These are phyloP conservation scores for Tiliqua scincoides DNA, from an alignment of 2,113 vertebrate species.

Conservation along the genomic window DNA sequence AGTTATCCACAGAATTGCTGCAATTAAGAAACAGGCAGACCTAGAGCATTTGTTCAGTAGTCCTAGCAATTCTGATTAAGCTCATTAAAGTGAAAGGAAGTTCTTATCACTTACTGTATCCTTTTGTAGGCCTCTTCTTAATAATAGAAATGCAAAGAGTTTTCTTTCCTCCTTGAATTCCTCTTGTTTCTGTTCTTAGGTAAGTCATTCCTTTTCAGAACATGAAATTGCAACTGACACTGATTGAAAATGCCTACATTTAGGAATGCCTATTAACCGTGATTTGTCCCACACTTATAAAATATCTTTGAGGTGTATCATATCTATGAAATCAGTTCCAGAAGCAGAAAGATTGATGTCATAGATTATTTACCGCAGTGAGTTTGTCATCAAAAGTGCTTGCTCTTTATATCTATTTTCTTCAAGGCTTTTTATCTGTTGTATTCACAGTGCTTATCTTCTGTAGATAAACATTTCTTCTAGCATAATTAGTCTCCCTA, in stretches of 20 bases:
- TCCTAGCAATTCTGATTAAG: conserved; percentile 36
- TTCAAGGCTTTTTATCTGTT: conserved; percentile 3
- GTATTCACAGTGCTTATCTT: neutral
- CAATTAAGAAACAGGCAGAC: conserved; percentile 33
- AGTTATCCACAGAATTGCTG: neutral
- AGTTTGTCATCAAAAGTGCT: conserved; percentile 44
- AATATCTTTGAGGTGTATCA: conserved; percentile 62
- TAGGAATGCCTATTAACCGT: conserved; percentile 54
- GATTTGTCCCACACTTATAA: conserved; percentile 66
- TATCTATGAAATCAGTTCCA: conserved; percentile 58
- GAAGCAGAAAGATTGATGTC: conserved; percentile 62
- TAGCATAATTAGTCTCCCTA: neutral
- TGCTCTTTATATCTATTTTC: conserved; percentile 43
- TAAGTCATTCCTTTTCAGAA: conserved; percentile 62
- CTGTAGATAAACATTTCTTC: neutral
- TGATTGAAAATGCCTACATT: conserved; percentile 55
- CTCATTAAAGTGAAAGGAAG: conserved; percentile 50
- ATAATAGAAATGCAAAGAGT: conserved; percentile 48
- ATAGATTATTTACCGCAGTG: conserved; percentile 52
- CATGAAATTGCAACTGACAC: conserved; percentile 32
- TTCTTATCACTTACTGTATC: conserved; percentile 40
- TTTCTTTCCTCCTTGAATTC: conserved; percentile 1
- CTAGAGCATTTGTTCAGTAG: conserved; percentile 26
- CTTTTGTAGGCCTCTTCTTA: conserved; percentile 42
- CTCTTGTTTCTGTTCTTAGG: conserved; percentile 45